Evolutionary conservation across 2,797 vertebrate species (phyloP).

Genomic region (Galagoides demidoff): DNA sequence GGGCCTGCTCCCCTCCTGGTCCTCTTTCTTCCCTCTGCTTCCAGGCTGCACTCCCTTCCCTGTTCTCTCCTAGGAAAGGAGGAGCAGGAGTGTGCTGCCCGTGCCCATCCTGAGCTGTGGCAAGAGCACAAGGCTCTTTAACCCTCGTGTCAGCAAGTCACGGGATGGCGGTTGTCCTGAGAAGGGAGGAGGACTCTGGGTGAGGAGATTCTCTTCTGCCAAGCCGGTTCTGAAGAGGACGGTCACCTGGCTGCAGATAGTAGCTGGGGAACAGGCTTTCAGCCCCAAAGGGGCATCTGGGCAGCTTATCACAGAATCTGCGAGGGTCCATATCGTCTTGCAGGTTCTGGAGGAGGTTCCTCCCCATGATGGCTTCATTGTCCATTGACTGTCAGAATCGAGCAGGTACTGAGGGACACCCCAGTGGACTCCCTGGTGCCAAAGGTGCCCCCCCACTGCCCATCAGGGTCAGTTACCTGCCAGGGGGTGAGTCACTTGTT

Average conservation of each 20-base stretch:
- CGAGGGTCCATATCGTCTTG: not conserved
- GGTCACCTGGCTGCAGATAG: not conserved
- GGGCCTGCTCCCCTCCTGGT: not conserved
- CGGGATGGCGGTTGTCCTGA: not conserved
- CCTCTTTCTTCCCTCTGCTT: not conserved
- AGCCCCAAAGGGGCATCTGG: not conserved
- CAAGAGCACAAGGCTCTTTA: not conserved
- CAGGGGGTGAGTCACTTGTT: not conserved
- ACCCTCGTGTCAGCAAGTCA: rapidly evolving
- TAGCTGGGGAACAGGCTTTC: not conserved
- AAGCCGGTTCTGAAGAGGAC: not conserved
- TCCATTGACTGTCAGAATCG: not conserved
- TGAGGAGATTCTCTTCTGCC: not conserved
- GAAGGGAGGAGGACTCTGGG: not conserved
- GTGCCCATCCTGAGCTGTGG: not conserved
- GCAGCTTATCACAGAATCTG: not conserved
- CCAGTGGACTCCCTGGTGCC: not conserved
- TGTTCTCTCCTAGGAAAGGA: not conserved
- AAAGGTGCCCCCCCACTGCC: too few relatives aligned
- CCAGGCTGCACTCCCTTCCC: not conserved
- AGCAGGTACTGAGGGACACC: not conserved
- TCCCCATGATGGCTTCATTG: not conserved
- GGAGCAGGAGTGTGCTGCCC: too few relatives aligned
- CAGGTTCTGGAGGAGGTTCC: not conserved
- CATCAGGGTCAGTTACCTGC: not conserved